These are phyloP conservation scores for Toxonevra muliebris DNA, from an alignment of 2,888 invertebrate species.

Conservation along the genomic window DNA sequence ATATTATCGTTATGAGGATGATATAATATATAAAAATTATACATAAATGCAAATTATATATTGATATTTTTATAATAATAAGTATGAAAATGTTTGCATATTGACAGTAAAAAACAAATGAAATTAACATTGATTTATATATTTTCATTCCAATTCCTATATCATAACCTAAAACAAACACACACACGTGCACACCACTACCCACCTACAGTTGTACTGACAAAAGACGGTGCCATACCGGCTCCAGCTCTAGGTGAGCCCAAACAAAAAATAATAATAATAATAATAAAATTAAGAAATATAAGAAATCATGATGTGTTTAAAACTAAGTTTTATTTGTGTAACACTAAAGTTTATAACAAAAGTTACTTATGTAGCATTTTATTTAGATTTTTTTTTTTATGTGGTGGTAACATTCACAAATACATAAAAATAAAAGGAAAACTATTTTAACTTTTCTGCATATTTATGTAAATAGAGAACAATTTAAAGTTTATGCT, in stretches of 20 bases:
- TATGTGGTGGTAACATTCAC: background rate
- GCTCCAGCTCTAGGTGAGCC: conserved; percentile 67
- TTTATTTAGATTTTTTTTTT: background rate
- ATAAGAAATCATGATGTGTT: no score
- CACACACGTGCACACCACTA: conserved; percentile 1
- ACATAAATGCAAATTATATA: no score
- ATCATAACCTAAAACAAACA: background rate
- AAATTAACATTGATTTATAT: no score
- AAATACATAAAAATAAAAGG: background rate
- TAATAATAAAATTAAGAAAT: conserved; percentile 18
- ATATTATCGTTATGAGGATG: no score
- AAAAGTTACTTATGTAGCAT: no score
- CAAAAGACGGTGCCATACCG: conserved; percentile 66
- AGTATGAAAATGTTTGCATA: no score
- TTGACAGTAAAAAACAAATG: no score
- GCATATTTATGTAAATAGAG: background rate
- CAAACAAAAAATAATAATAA: conserved; percentile 45
- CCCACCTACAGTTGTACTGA: conserved; percentile 59
- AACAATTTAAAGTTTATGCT: background rate
- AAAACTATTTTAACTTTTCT: background rate
- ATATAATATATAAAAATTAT: no score
- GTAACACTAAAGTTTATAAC: background rate
- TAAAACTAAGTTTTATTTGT: background rate
- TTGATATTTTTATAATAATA: no score
- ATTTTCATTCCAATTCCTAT: no score